Base-by-base conservation (phyloP, 2,888 invertebrate genomes). In the Leptopilina syphax region DNA sequence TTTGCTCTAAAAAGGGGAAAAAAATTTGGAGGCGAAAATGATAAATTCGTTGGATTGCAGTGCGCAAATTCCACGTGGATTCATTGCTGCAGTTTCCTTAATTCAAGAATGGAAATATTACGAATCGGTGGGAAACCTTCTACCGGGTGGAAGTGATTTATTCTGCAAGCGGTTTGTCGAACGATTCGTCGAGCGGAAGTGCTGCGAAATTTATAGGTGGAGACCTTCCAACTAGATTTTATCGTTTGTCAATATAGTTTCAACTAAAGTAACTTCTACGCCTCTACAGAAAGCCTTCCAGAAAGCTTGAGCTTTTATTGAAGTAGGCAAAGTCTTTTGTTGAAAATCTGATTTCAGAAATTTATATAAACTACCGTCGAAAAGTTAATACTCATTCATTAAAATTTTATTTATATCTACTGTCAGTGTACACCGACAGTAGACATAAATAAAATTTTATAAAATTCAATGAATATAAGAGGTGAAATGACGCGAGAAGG, bases 241-340 rank as follows among this genome's bases (percentile, higher is more conserved):
- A 89, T 89, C 89, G 89, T 89, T 89, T 89, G 89, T 89, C 89
- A 88, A 89, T 89, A 89, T 88, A 85, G 85, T 80, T 80, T 81
- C 84, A 84, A 84, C 84, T 83, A 85, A 86, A 86, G 86, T 86
- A 86, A 87, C 27, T 41, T 34, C 57, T 57, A 9, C n/a, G 73
- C 57, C 73, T 73, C 54, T 13, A 54, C 27, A 57, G 54, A 57
- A 57, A 73, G 73, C 27, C 54, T 73, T 73, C 27, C 4, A 73
- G 54, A 73, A 73, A 73, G 73, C 57, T 57, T 34, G 27, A 34
- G 27, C 4, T 73, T 73, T 18, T 18, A 18, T 18, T 18, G 18
- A 18, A 18, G 18, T 18, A 18, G 18, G 18, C 18, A 18, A 18
- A 18, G 18, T 18, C 18, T 18, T 18, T 18, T 18, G 18, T 18